phyloP scores from a whole-genome alignment of 2,113 vertebrate species.

The Tamias sibiricus region DNA sequence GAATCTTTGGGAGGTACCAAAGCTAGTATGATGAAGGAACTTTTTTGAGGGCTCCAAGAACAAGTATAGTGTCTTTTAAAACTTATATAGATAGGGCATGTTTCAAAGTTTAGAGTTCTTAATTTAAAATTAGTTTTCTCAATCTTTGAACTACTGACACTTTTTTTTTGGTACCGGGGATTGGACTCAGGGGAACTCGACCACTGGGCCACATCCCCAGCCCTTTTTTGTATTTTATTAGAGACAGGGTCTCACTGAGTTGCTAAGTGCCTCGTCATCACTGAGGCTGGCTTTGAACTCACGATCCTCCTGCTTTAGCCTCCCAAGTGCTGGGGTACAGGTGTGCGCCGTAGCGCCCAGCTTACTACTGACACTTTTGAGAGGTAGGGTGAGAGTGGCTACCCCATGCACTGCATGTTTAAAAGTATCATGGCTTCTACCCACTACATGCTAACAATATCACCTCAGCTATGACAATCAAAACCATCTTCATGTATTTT shows the following conservation, averaged over 20 bases:
- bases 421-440: not conserved
- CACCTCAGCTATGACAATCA: not conserved
- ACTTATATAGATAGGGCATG: not conserved
- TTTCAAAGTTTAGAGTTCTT: conserved; percentile 4
- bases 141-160: not conserved
- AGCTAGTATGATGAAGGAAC: not conserved
- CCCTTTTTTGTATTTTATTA: no score
- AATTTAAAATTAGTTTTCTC: not conserved
- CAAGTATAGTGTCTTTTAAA: not conserved
- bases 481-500: not conserved
- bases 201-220: no score
- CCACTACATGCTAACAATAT: not conserved
- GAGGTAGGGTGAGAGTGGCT: no score
- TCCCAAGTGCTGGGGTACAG: no score
- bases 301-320: no score
- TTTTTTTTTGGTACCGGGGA: no score
- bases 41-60: conserved; percentile 35
- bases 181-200: no score
- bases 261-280: no score
- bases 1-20: not conserved
- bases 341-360: no score
- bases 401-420: not conserved
- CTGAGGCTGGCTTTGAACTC: no score
- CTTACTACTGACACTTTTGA: not conserved
- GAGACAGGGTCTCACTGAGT: no score